Base-by-base conservation (phyloP, 2,113 vertebrate genomes). In the Stictonetta naevosa region DNA sequence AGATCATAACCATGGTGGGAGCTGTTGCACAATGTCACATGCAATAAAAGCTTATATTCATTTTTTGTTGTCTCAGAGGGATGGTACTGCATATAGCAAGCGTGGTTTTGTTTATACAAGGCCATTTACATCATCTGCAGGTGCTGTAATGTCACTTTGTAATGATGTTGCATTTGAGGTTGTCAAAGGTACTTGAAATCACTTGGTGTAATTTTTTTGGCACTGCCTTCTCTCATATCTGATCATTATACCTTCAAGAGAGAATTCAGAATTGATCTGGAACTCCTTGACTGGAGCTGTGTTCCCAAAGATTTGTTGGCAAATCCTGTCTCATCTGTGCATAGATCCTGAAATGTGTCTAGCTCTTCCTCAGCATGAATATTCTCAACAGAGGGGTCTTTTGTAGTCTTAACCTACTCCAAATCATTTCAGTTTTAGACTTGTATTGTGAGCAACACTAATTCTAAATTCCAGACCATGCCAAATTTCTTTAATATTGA, bases 331-430 rank as follows among this genome's bases (percentile, higher is more conserved):
- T 60, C 2, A 2, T 94, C 78, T 88, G 31, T 71, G 78, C 93
- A 86, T 94, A 44, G 82, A 93, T 94, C 94, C 93, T 95, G 87
- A 83, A 83, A 83, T 29, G 46, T 92, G 88, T 93, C 94, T 95
- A 94, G 92, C 26, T 83, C 55, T 94, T 94, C 96, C 84, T 95
- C 62, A 92, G 31, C 68, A 66, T 87, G 81, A 88, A 81, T 86
- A 82, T 44, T 86, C 75, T 79, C 85, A 21, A 90, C 66, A 88
- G 83, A 83, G 38, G 17, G 64, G 76, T 88, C 56, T 75, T 95
- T 92, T 68, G 76, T 53, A 68, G 34, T 73, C 48, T 85, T 95
- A 80, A 72, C 6, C 46, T 84, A 50, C 69, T 31, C 55, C 53
- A 76, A 66, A 82, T 89, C 36, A 58, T 82, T 91, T 89, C 66